phyloP scores from a whole-genome alignment of 1,140 invertebrate genomes.

The Sitobion miscanthi region DNA sequence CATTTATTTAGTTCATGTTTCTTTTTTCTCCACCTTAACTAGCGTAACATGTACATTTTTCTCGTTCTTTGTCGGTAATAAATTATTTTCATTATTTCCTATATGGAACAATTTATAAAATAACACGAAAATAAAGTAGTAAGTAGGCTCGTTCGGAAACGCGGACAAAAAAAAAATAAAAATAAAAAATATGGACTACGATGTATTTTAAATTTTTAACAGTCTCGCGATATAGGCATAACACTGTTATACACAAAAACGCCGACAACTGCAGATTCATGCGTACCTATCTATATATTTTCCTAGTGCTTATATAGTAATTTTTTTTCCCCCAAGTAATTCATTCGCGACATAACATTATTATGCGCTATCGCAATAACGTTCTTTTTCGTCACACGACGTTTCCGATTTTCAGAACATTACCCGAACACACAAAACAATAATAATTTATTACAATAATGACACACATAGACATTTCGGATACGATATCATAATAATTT shows the following conservation, averaged over 20 bases:
- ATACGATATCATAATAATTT: no score
- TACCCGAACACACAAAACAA: background rate
- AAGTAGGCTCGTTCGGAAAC: background rate
- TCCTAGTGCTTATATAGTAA: background rate
- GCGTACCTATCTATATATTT: background rate
- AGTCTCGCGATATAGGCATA: background rate
- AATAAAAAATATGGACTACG: background rate
- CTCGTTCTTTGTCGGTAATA: slow-evolving; percentile 32
- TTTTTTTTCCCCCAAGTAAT: background rate
- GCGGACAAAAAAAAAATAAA: background rate
- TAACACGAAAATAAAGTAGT: background rate
- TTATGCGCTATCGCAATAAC: no score
- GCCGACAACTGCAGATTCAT: background rate
- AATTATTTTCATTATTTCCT: slow-evolving; percentile 37
- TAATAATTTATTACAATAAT: background rate
- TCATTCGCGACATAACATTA: no score
- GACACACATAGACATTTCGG: no score
- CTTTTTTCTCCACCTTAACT: slow-evolving; percentile 16
- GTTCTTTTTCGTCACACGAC: no score
- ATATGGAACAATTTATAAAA: slow-evolving; percentile 38
- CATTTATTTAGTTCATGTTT: slow-evolving; percentile 32
- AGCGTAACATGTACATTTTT: slow-evolving; percentile 37
- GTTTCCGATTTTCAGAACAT: background rate
- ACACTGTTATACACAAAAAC: background rate
- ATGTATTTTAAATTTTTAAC: background rate